Base-by-base conservation (phyloP, 2,113 vertebrate species). In the Hucho hucho region DNA sequence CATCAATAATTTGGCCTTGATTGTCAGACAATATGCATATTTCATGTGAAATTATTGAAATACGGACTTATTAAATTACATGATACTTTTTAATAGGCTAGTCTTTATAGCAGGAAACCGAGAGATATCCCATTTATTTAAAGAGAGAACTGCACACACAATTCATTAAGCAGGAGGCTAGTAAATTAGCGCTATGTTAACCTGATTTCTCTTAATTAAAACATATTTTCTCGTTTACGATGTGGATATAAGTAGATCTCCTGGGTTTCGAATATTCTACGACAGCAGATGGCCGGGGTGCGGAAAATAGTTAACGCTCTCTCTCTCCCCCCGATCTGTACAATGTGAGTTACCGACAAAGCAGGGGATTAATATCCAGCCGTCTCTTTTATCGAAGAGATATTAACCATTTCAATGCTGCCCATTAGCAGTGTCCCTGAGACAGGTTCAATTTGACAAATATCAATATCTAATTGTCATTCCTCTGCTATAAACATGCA, bases 271-370 rank as follows among this genome's bases (percentile, higher is more conserved):
- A 93, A 94, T 95, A 93, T 90, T 95, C 93, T 93, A 92, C 95
- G 93, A 95, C 93, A 95, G 95, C 97, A 98, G 97, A 98, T 98
- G 97, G 97, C 95, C 93, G 93, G 92, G 93, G 95, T 95, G 92
- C 92, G 95, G 95, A 97, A 91, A 90, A 96, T 94, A 96, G 94
- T 95, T 95, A 94, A 95, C 90, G 87, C 93, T 92, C 92, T 65
- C 14, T 28, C 32, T 32, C 7, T 7, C 32, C 9, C 93, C 88
- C 93, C 94, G 92, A 95, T 93, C 93, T 89, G 91, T 94, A 93
- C 92, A 92, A 95, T 92, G 93, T 95, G 95, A 94, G 93, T 91
- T 86, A 92, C 90, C 84, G 93, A 1, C 37, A 43, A 1, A 93
- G 91, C 91, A 86, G 94, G 95, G 95, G 95, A 96, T 95, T 95